Evolutionary conservation across 2,888 invertebrate genomes (phyloP).

Genomic region (Cataglyphis cursor): DNA sequence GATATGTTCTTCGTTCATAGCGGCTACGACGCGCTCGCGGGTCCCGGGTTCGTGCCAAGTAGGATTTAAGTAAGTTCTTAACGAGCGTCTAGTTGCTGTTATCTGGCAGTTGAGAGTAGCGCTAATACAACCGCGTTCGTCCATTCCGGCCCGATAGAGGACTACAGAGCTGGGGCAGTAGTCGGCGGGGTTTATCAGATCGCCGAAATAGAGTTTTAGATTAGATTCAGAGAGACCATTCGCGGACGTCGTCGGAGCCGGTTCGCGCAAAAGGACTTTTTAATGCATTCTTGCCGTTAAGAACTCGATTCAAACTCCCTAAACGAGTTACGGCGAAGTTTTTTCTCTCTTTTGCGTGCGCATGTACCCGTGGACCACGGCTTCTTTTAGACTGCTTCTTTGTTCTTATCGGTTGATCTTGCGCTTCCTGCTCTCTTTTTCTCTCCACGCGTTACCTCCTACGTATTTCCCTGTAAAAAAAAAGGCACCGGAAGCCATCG

Average conservation of each 20-base stretch:
- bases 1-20: slow-evolving; percentile 4
- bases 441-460: slow-evolving; percentile 49
- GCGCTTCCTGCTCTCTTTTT: slow-evolving; percentile 62
- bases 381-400: slow-evolving; percentile 61
- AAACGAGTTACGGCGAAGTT: slow-evolving; percentile 81
- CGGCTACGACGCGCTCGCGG: slow-evolving; percentile 53
- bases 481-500: slow-evolving; percentile 69
- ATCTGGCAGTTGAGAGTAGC: slow-evolving; percentile 59
- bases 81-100: slow-evolving; percentile 75
- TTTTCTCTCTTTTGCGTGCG: slow-evolving; percentile 56
- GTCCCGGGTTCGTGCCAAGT: slow-evolving; percentile 63
- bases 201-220: slow-evolving; percentile 80
- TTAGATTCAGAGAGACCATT: slow-evolving; percentile 78
- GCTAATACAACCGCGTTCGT: slow-evolving; percentile 69
- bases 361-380: slow-evolving; percentile 5
- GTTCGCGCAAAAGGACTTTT: slow-evolving; percentile 75
- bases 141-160: slow-evolving; percentile 60
- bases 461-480: slow-evolving; percentile 44
- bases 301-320: slow-evolving; percentile 79
- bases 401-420: slow-evolving; percentile 74
- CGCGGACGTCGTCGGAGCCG: slow-evolving; percentile 65
- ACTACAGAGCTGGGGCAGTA: slow-evolving; percentile 41
- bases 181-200: slow-evolving; percentile 74
- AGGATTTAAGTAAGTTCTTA: slow-evolving; percentile 78
- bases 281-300: slow-evolving; percentile 79